These are phyloP conservation scores for Ditula angustiorana DNA, from an alignment of 2,888 invertebrate genomes.

Conservation along the genomic window DNA sequence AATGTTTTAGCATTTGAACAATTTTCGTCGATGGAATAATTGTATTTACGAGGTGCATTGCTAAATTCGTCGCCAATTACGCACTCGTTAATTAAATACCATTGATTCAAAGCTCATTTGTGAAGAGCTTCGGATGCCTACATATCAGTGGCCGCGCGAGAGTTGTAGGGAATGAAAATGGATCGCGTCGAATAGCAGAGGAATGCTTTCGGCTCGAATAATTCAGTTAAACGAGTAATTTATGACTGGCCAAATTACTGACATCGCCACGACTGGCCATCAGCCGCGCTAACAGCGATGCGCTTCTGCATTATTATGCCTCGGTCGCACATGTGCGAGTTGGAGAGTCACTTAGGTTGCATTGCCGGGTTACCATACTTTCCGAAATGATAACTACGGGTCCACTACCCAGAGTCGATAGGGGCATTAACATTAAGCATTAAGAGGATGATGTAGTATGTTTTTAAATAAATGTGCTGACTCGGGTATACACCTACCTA, in stretches of 20 bases:
- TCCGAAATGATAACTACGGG: too few relatives aligned
- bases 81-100: slow-evolving; percentile 66
- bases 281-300: slow-evolving; percentile 50
- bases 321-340: too few relatives aligned
- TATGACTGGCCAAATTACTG: slow-evolving; percentile 82
- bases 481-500: too few relatives aligned
- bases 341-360: too few relatives aligned
- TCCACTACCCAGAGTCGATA: too few relatives aligned
- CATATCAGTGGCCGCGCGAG: slow-evolving; percentile 65
- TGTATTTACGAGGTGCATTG: slow-evolving; percentile 20
- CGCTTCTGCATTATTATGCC: slow-evolving; percentile 47
- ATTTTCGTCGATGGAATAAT: slow-evolving; percentile 14
- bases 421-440: too few relatives aligned
- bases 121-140: slow-evolving; percentile 66
- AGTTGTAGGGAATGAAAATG: slow-evolving; percentile 65
- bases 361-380: too few relatives aligned
- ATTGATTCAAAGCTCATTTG: slow-evolving; percentile 73
- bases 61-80: slow-evolving; percentile 45
- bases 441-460: too few relatives aligned
- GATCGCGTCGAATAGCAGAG: slow-evolving; percentile 68
- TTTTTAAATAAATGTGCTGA: too few relatives aligned
- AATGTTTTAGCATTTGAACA: neutral
- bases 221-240: slow-evolving; percentile 85
- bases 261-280: slow-evolving; percentile 70
- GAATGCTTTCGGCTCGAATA: slow-evolving; percentile 82